Percentiles rank a stretch among this genome's conserved stretches.
Conservation (phyloP, 2,113 vertebrate species). For the Daubentonia madagascariensis region DNA sequence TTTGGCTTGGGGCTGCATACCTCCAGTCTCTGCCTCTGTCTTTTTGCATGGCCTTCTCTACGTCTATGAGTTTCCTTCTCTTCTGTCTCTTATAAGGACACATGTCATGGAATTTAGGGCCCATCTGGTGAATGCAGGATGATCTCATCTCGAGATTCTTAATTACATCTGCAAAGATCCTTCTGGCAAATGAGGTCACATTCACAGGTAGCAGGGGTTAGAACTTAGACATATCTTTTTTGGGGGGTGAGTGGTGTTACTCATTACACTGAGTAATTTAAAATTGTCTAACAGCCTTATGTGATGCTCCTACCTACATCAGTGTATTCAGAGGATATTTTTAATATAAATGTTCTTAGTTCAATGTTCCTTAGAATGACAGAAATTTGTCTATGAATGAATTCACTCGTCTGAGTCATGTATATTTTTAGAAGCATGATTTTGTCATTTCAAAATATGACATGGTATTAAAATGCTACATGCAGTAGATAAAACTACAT, state of each 20-base stretch:
- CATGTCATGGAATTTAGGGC: not conserved
- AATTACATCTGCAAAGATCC: not conserved
- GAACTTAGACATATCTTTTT: not conserved
- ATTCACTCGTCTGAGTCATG: slow-evolving; percentile 4
- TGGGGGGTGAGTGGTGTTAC: not conserved
- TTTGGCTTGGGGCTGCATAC: not conserved
- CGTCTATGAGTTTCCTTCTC: not conserved
- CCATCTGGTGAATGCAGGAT: not conserved
- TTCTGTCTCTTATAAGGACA: not conserved
- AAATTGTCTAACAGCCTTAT: not conserved
- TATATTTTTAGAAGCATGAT: slow-evolving; percentile 40
- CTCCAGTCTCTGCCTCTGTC: no score
- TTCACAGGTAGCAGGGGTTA: not conserved
- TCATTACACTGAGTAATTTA: not conserved
- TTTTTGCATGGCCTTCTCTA: not conserved
- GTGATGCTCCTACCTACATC: not conserved
- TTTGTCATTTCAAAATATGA: slow-evolving; percentile 21
- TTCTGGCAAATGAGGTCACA: no score
- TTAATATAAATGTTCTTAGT: not conserved
- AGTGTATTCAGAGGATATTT: not conserved
- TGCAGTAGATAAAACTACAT: not conserved
- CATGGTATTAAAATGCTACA: not conserved
- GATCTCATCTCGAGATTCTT: not conserved
- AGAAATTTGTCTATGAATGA: not conserved
- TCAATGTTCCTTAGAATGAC: not conserved